phyloP scores from a whole-genome alignment of 2,888 invertebrate genomes.

The Acanthosoma haemorrhoidale region DNA sequence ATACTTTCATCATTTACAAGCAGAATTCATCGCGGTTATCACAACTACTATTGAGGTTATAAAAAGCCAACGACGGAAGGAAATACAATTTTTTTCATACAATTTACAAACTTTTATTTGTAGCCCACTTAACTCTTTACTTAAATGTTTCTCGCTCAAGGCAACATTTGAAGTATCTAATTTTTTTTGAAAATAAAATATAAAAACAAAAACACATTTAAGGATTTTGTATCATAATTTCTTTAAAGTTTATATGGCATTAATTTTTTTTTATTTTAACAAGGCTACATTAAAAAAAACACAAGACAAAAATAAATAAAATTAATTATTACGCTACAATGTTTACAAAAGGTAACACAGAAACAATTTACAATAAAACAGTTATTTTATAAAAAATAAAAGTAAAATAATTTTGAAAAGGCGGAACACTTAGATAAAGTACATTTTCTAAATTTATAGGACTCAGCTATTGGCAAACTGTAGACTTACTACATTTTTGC shows the following conservation, averaged over 20 bases:
- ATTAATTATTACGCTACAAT: not conserved
- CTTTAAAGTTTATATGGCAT: not conserved
- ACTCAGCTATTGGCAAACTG: not conserved
- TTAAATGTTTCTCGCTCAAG: not conserved
- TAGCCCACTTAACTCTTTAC: slow-evolving; percentile 10
- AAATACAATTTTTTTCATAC: slow-evolving; percentile 1
- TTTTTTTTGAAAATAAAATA: not conserved
- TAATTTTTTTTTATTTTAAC: slow-evolving; percentile 15
- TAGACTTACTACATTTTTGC: slow-evolving; percentile 6
- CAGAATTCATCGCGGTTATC: slow-evolving; percentile 14
- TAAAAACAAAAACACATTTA: not conserved
- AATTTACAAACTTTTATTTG: not conserved
- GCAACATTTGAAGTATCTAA: not conserved
- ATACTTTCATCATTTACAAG: slow-evolving; percentile 6
- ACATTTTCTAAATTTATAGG: slow-evolving; percentile 16
- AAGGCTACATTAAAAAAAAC: not conserved
- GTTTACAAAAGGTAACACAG: not conserved
- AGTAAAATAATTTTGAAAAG: slow-evolving; percentile 16
- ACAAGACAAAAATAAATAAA: not conserved
- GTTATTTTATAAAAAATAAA: slow-evolving; percentile 8
- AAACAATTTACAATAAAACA: slow-evolving; percentile 23
- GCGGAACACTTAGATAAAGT: slow-evolving; percentile 17
- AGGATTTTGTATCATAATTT: not conserved
- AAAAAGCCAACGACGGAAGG: slow-evolving; percentile 26
- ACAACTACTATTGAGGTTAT: slow-evolving; percentile 17